Evolutionary conservation across 2,888 invertebrate species (phyloP).

Genomic region (Brachycybe producta): DNA sequence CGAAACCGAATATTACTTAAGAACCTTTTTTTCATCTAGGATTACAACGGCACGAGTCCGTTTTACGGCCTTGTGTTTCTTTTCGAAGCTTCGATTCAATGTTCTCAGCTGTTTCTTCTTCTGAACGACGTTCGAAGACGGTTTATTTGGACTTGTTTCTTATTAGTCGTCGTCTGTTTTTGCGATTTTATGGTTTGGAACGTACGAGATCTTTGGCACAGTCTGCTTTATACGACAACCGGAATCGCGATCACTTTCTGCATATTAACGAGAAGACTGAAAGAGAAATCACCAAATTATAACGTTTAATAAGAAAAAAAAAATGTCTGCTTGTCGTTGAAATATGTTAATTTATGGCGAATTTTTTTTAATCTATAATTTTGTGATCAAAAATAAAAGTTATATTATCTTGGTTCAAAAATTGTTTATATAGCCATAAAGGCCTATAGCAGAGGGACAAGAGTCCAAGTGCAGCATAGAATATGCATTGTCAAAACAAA

Average conservation of each 20-base stretch:
- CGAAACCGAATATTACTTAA: neutral
- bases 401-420: too few species aligned
- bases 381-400: too few species aligned
- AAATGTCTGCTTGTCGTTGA: too few species aligned
- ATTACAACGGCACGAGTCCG: slow-evolving; percentile 12
- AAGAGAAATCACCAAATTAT: slow-evolving; percentile 18
- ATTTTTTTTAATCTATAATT: too few species aligned
- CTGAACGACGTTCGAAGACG: slow-evolving; percentile 4
- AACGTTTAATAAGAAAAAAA: slow-evolving; percentile 17
- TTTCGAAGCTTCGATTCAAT: slow-evolving; percentile 13
- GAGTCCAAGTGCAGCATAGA: too few species aligned
- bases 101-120: slow-evolving; percentile 17
- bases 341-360: too few species aligned
- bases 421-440: too few species aligned
- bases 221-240: slow-evolving; percentile 14
- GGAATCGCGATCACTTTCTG: slow-evolving; percentile 6
- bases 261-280: slow-evolving; percentile 4
- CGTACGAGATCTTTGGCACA: slow-evolving; percentile 18
- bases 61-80: slow-evolving; percentile 13
- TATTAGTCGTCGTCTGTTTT: slow-evolving; percentile 10
- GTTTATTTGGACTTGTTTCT: neutral
- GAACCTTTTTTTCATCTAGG: slow-evolving; percentile 5
- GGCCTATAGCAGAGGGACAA: too few species aligned
- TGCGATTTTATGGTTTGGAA: slow-evolving; percentile 16
- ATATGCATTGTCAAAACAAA: too few species aligned